Evolutionary conservation across 92 coral and sea anemone genomes (phyloP), one percentile per base, ranked within the genome.

Genomic region (Muricea muricata): DNA sequence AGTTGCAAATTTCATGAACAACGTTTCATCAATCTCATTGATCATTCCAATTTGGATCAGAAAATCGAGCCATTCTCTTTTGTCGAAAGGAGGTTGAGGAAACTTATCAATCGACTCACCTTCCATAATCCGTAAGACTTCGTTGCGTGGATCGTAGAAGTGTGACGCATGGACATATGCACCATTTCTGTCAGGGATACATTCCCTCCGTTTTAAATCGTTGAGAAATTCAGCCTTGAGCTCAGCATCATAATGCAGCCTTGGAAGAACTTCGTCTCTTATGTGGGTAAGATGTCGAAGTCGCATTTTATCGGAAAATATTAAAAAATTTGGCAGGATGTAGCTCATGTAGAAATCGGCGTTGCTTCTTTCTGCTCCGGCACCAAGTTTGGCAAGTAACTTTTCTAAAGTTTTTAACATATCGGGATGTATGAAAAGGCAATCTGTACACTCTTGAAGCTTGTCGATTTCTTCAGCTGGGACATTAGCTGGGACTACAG

Each of bases 81-180:
- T 28, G 40, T 72, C 54, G 45, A 94, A 94, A 0, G 94, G 98
- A 66, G 68, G 30, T 42, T 85, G 88, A 26, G 98, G 98, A 82
- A 88, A 90, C 65, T 77, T 71, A 57, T 84, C 73, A 42, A 34
- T 45, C 6, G 54, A 50, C 20, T 75, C 82, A 3, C 85, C 66
- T 33, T 90, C 89, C 98, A 94, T 94, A 28, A 89, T 87, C 79
- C 83, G 86, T 66, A 92, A 94, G 32, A 94, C 93, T 41, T 60
- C 75, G 35, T 86, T 91, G 17, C 82, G 82, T 10, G 98, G 97
- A 28, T 94, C 98, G 84, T 88, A 84, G 75, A 93, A 94, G 24
- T 84, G 29, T 8, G 94, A 86, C 4, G 98, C 97, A 23, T 30
- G 83, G 58, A 63, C 74, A 20, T 87, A 90, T 10, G 21, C 80